phyloP scores from a whole-genome alignment of 2,113 vertebrate species.

The Sorex fumeus region DNA sequence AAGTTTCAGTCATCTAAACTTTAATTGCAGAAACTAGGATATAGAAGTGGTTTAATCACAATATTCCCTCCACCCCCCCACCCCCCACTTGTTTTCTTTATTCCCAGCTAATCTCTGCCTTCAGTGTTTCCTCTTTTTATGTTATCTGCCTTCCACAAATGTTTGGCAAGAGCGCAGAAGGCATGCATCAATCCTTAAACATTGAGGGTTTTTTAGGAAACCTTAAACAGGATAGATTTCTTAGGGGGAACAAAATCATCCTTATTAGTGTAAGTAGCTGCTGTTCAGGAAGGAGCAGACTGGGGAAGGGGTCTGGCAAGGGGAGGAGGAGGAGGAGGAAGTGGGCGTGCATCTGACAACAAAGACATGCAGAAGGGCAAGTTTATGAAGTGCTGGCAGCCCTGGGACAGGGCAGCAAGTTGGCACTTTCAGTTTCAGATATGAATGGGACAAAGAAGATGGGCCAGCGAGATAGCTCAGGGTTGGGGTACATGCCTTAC shows the following conservation, averaged over 20 bases:
- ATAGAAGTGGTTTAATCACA: neutral
- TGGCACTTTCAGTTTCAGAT: neutral
- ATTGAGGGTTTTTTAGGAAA: neutral
- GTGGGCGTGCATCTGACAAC: too few relatives aligned
- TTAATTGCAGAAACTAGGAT: neutral
- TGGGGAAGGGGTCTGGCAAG: neutral
- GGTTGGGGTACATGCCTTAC: too few relatives aligned
- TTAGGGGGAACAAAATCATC: neutral
- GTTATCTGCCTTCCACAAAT: conserved; percentile 39
- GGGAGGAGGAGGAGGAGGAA: neutral
- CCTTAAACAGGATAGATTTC: neutral
- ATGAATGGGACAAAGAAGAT: neutral
- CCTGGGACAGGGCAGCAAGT: neutral
- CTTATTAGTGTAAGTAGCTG: conserved; percentile 26
- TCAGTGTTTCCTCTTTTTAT: neutral
- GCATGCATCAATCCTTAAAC: neutral
- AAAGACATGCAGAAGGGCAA: neutral
- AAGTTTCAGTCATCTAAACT: neutral
- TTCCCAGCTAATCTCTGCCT: conserved; percentile 10
- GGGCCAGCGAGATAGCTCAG: too few relatives aligned
- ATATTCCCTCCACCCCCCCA: neutral
- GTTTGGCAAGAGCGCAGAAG: conserved; percentile 37
- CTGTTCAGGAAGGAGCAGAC: neutral
- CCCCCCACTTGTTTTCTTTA: neutral
- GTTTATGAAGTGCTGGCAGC: neutral